A percentile compares a stretch with the other conserved stretches of the same genome.
Conservation (phyloP, 92 coral and sea anemone genomes). For the Galaxea fascicularis region DNA sequence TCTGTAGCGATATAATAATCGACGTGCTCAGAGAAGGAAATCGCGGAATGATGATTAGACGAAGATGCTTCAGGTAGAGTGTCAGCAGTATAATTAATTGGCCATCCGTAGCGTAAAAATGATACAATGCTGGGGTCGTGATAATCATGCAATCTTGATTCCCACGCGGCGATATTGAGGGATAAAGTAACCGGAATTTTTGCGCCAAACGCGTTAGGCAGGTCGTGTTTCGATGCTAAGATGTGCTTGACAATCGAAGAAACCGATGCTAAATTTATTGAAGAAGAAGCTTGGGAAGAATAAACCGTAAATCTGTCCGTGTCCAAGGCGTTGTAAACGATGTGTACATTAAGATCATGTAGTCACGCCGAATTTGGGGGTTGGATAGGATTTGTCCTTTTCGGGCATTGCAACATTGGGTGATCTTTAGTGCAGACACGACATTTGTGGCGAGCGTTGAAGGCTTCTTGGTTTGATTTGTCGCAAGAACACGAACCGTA, state of each 20-base stretch:
- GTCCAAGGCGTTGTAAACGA: neutral
- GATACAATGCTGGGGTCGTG: neutral
- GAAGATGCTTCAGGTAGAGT: neutral
- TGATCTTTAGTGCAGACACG: constrained; percentile 43
- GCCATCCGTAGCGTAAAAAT: constrained; percentile 36
- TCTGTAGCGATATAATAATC: constrained; percentile 15
- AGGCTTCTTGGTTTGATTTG: neutral
- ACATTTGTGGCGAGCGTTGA: constrained; percentile 8
- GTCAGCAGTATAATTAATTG: constrained; percentile 16
- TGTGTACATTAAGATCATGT: neutral
- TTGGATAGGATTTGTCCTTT: constrained; percentile 13
- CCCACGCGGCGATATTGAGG: constrained; percentile 24
- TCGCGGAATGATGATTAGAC: constrained; percentile 29
- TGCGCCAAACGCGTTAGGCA: constrained; percentile 45
- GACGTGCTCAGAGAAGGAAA: constrained; percentile 22
- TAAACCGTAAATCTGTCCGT: neutral
- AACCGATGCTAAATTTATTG: neutral
- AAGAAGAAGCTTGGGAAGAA: neutral
- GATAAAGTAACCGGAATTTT: neutral
- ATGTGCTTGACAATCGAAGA: constrained; percentile 22
- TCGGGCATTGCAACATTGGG: constrained; percentile 36
- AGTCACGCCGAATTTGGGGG: constrained; percentile 8
- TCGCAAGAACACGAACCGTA: constrained; percentile 31
- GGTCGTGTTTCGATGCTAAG: constrained; percentile 15
- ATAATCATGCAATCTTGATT: constrained; percentile 2